Percentiles rank a stretch among this genome's conserved stretches.
phyloP scores from a whole-genome alignment of 1,140 invertebrate genomes.

The Cataglyphis hispanica region DNA sequence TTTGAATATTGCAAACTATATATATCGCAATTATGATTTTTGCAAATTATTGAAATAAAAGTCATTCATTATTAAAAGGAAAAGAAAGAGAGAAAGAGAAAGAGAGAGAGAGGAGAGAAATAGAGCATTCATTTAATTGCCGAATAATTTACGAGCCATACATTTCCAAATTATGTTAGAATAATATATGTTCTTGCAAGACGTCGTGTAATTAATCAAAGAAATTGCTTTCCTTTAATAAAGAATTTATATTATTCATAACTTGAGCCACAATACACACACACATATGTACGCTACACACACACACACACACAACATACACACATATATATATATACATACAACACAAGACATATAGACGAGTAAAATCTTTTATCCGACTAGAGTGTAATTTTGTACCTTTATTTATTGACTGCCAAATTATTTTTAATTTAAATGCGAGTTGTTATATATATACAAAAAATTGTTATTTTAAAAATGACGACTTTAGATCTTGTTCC shows the following conservation, averaged over 20 bases:
- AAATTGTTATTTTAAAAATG: neutral
- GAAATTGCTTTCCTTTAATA: constrained; percentile 32
- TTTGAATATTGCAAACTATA: neutral
- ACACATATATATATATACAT: too few relatives aligned
- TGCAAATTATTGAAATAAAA: constrained; percentile 6
- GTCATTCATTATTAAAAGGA: neutral
- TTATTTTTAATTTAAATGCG: neutral
- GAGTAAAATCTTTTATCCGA: neutral
- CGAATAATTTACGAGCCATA: constrained; percentile 10
- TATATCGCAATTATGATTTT: constrained; percentile 14
- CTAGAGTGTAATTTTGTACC: neutral
- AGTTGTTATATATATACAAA: neutral
- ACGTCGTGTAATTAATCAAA: constrained; percentile 30
- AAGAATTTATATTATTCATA: constrained; percentile 46
- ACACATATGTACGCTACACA: too few relatives aligned
- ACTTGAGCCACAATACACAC: neutral
- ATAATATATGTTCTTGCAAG: constrained; percentile 16
- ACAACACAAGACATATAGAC: too few relatives aligned
- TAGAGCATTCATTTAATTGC: neutral
- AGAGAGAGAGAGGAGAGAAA: too few relatives aligned
- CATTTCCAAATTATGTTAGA: neutral
- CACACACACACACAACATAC: too few relatives aligned
- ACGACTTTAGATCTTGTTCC: neutral
- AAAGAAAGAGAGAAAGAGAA: too few relatives aligned
- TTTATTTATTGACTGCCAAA: constrained; percentile 12